Percentiles rank a stretch among this genome's conserved stretches.
These are phyloP conservation scores for Dicycla oo DNA, from an alignment of 2,888 invertebrate species.

Conservation along the genomic window DNA sequence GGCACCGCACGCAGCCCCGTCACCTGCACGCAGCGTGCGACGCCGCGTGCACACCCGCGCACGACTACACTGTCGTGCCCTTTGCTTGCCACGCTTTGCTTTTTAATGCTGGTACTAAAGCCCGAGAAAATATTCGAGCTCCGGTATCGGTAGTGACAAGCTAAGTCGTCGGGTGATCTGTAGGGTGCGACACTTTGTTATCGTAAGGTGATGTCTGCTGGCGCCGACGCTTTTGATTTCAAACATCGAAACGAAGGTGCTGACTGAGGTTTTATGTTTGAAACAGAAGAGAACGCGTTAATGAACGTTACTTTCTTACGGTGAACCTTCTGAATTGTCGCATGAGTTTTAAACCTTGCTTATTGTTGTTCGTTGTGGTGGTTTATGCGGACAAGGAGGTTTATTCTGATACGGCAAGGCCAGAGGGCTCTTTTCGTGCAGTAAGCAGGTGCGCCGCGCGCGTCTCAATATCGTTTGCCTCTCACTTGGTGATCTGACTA, in stretches of 20 bases:
- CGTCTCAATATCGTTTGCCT: conserved; percentile 83
- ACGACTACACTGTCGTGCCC: conserved; percentile 37
- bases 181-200: conserved; percentile 21
- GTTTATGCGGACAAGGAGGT: conserved; percentile 32
- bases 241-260: conserved; percentile 13
- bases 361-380: conserved; percentile 25
- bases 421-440: conserved; percentile 38
- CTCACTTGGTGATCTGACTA: conserved; percentile 86
- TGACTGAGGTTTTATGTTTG: conserved; percentile 31
- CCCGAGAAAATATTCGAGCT: conserved; percentile 23
- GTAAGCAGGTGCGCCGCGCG: conserved; percentile 79
- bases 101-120: conserved; percentile 13
- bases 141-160: conserved; percentile 20
- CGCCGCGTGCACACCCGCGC: conserved; percentile 68
- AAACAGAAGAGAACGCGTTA: conserved; percentile 40
- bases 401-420: conserved; percentile 56
- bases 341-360: conserved; percentile 45
- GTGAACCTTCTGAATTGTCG: conserved; percentile 33
- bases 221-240: conserved; percentile 32
- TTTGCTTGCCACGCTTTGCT: conserved; percentile 27
- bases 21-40: conserved; percentile 86
- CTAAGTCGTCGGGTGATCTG: conserved; percentile 16
- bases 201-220: conserved; percentile 18
- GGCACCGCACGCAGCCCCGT: conserved; percentile 92
- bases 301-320: conserved; percentile 41